Evolutionary conservation across 2,888 invertebrate species (phyloP).

Genomic region (Cephus pulcher): DNA sequence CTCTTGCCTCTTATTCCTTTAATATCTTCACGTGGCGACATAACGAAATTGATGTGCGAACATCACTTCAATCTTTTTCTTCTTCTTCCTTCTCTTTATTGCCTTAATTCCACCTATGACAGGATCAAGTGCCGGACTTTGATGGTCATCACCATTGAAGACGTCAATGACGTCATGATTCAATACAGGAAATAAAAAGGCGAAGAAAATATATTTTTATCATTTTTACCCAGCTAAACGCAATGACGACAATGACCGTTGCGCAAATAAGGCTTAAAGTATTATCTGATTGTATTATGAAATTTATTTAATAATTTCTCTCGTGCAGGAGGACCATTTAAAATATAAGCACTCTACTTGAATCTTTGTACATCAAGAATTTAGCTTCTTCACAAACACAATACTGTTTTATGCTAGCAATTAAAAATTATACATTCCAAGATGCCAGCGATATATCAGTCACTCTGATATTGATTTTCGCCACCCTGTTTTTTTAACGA

Average conservation of each 20-base stretch:
- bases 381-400: neutral
- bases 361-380: neutral
- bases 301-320: neutral
- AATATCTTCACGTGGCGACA: neutral
- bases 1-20: neutral
- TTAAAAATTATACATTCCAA: neutral
- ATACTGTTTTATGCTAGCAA: neutral
- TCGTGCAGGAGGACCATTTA: neutral
- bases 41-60: neutral
- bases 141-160: too few species aligned
- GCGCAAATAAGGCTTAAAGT: neutral
- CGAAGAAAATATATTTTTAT: neutral
- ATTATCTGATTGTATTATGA: neutral
- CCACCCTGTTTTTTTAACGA: neutral
- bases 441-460: neutral
- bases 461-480: neutral
- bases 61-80: too few species aligned
- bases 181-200: neutral
- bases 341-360: neutral
- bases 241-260: neutral
- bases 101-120: too few species aligned
- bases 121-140: neutral
- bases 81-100: too few species aligned
- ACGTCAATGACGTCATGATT: too few species aligned
- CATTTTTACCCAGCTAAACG: neutral